These are phyloP conservation scores for Periophthalmodon schlosseri DNA, from an alignment of 2,113 vertebrate genomes.

Conservation along the genomic window DNA sequence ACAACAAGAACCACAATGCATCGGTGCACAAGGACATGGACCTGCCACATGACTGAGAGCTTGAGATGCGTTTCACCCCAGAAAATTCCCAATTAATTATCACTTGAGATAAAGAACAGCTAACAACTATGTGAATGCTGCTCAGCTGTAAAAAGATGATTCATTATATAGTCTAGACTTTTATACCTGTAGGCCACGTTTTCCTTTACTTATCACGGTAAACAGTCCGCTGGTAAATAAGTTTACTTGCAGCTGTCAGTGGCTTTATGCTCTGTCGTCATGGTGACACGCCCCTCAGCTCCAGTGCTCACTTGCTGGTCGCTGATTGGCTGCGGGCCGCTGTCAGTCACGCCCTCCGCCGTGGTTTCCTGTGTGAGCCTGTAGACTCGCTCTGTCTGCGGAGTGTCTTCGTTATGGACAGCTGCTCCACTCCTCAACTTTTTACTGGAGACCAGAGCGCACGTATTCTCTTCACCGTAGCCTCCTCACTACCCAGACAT, in stretches of 20 bases:
- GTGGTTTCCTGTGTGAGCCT: constrained; percentile 63
- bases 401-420: constrained; percentile 67
- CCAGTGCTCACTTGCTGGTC: constrained; percentile 25
- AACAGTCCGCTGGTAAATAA: background rate
- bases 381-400: constrained; percentile 50
- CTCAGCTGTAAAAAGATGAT: too few relatives aligned
- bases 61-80: background rate
- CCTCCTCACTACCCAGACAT: constrained; percentile 7
- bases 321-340: constrained; percentile 56
- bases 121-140: background rate
- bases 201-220: background rate
- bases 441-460: constrained; percentile 23
- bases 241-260: constrained; percentile 1
- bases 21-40: background rate
- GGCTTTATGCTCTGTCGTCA: background rate
- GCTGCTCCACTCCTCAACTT: constrained; percentile 59
- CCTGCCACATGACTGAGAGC: background rate
- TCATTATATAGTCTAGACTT: too few relatives aligned
- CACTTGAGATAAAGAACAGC: background rate
- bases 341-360: constrained; percentile 56
- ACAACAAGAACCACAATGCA: background rate
- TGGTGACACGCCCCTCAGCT: constrained; percentile 56
- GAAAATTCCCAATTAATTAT: background rate
- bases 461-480: background rate
- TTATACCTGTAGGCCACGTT: too few relatives aligned